Evolutionary conservation across 2,113 vertebrate species (phyloP).

Genomic region (Salvelinus namaycush): DNA sequence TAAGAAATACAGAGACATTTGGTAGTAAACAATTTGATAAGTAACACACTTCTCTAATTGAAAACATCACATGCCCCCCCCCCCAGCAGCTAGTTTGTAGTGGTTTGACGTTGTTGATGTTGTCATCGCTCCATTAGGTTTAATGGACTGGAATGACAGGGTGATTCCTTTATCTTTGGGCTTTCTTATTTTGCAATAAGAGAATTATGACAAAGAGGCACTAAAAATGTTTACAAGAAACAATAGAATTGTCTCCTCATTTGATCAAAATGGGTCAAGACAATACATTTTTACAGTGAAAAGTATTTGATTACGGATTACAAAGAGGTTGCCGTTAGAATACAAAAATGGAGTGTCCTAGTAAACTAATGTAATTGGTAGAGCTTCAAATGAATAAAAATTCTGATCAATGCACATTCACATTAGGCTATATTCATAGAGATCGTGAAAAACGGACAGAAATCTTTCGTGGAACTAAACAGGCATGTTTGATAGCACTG

Average conservation of each 20-base stretch:
- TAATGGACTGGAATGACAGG: conserved; percentile 45
- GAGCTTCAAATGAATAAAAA: neutral
- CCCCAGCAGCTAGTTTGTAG: conserved; percentile 34
- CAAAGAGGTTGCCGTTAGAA: conserved; percentile 18
- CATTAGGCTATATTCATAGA: too few relatives aligned
- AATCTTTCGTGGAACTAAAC: too few relatives aligned
- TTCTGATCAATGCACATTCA: neutral
- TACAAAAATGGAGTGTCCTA: conserved; percentile 3
- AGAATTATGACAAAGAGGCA: conserved; percentile 26
- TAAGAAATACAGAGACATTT: conserved; percentile 29
- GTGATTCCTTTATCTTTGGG: conserved; percentile 40
- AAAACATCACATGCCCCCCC: conserved; percentile 45
- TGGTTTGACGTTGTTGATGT: conserved; percentile 33
- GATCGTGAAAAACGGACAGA: too few relatives aligned
- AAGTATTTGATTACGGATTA: conserved; percentile 6
- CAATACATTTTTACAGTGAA: neutral
- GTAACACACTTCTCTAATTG: conserved; percentile 48
- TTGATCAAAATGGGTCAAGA: conserved; percentile 23
- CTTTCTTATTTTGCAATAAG: conserved; percentile 29
- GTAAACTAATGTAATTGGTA: conserved; percentile 13
- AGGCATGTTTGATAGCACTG: neutral
- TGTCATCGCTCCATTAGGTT: conserved; percentile 49
- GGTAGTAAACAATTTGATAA: conserved; percentile 54
- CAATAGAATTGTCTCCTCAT: conserved; percentile 14
- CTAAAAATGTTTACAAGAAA: conserved; percentile 35